Evolutionary conservation across 1,140 invertebrate species (phyloP).

Genomic region (Drosophila micromelanica): DNA sequence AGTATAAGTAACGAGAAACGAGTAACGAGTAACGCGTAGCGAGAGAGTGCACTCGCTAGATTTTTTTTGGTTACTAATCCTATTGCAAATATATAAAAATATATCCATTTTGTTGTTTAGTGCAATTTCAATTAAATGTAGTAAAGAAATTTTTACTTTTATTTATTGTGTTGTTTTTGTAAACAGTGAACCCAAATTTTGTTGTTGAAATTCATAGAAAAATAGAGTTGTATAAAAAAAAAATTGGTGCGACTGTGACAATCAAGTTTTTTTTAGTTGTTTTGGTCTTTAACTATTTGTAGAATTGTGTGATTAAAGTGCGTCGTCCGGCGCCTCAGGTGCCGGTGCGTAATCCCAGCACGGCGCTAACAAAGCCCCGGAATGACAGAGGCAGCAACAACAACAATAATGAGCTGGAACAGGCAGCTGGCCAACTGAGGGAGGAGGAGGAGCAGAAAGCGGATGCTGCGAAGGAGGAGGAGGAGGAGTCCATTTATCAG

Average conservation of each 20-base stretch:
- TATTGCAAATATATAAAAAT: background rate
- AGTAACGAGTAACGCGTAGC: no score
- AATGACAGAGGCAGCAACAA: background rate
- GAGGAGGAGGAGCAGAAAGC: background rate
- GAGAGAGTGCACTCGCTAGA: no score
- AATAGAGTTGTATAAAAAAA: background rate
- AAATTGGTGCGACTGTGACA: slow-evolving; percentile 9
- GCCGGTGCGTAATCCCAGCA: slow-evolving; percentile 65
- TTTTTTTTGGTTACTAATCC: no score
- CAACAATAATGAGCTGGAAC: slow-evolving; percentile 10
- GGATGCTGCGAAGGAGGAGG: slow-evolving; percentile 14
- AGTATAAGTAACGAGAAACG: no score
- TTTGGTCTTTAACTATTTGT: slow-evolving; percentile 30
- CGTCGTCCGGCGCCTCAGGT: slow-evolving; percentile 74
- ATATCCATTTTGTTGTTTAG: background rate
- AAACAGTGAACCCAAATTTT: slow-evolving; percentile 16
- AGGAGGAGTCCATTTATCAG: slow-evolving; percentile 81
- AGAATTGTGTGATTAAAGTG: slow-evolving; percentile 69
- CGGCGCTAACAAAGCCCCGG: slow-evolving; percentile 50
- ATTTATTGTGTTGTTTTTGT: background rate
- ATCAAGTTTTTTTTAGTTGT: slow-evolving; percentile 26
- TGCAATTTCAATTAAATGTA: background rate
- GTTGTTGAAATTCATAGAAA: background rate
- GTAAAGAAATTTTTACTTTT: background rate
- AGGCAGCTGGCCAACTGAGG: background rate